These are phyloP conservation scores for Leuctra nigra DNA, from an alignment of 2,888 invertebrate species.

Conservation along the genomic window DNA sequence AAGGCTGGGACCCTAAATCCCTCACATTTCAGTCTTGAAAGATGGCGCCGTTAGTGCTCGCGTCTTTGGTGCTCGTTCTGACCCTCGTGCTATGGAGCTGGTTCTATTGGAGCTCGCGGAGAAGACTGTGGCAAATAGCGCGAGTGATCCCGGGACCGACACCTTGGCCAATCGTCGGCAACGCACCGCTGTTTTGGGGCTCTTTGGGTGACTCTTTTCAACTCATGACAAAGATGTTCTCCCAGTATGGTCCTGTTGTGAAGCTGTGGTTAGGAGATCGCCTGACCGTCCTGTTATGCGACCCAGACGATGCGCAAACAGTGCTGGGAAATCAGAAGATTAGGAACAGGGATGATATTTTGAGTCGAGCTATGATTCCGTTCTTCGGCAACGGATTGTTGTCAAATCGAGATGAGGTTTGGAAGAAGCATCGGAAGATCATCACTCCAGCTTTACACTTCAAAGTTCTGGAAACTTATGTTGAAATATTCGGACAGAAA, in stretches of 20 bases:
- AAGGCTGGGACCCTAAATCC: too few species aligned
- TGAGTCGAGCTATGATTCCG: constrained; percentile 1
- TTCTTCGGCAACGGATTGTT: too few species aligned
- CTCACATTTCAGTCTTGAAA: too few species aligned
- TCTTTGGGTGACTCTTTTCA: background rate
- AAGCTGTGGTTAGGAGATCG: constrained; percentile 1
- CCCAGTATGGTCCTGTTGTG: background rate
- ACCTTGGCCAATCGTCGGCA: background rate
- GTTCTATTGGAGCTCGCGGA: background rate
- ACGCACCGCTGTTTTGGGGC: background rate
- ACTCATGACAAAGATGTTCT: background rate
- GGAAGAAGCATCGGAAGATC: constrained; percentile 3
- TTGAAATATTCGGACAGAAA: background rate
- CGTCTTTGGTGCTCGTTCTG: background rate
- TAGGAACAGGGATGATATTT: background rate
- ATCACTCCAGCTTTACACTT: too few species aligned
- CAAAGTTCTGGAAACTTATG: too few species aligned
- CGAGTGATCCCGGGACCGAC: background rate
- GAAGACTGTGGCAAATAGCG: background rate
- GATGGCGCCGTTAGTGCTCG: background rate
- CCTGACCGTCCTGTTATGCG: background rate
- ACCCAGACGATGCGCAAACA: constrained; percentile 1
- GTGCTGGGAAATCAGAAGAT: constrained; percentile 2
- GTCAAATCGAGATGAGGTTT: background rate
- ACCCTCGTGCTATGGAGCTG: background rate